These are phyloP conservation scores for Haliclona indistincta DNA, from an alignment of 37 sponge, comb jelly and placozoan species.

Conservation along the genomic window DNA sequence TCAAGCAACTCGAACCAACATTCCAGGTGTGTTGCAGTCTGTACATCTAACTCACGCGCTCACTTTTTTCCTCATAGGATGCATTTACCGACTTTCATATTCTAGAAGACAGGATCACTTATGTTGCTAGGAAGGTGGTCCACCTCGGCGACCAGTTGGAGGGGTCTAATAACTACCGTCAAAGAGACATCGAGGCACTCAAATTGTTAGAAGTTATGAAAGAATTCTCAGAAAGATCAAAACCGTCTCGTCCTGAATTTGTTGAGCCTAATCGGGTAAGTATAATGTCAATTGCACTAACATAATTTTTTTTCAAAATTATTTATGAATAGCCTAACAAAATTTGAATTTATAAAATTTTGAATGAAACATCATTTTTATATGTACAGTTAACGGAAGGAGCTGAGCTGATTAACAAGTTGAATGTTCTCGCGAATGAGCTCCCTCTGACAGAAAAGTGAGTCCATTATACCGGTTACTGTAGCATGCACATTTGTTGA, in stretches of 20 bases:
- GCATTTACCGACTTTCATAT: slow-evolving; percentile 69
- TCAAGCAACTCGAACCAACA: slow-evolving; percentile 44
- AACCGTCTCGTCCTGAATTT: slow-evolving; percentile 46
- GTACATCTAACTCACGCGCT: background rate
- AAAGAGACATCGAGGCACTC: slow-evolving; percentile 67
- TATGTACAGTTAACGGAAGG: slow-evolving; percentile 70
- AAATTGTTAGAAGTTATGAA: slow-evolving; percentile 63
- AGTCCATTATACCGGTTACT: background rate
- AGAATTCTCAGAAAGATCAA: slow-evolving; percentile 56
- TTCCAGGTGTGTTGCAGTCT: slow-evolving; percentile 35
- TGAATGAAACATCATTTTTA: background rate
- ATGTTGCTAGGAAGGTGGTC: slow-evolving; percentile 92
- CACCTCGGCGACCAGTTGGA: slow-evolving; percentile 96
- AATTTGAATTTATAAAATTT: too few relatives aligned
- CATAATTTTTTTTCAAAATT: too few relatives aligned
- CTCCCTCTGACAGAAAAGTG: slow-evolving; percentile 53
- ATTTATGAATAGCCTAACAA: background rate
- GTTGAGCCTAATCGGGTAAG: slow-evolving; percentile 61
- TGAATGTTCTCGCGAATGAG: slow-evolving; percentile 59
- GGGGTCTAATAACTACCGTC: slow-evolving; percentile 66
- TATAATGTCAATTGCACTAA: too few relatives aligned
- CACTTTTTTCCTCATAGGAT: slow-evolving; percentile 36
- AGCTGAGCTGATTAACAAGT: slow-evolving; percentile 75
- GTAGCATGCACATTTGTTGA: background rate
- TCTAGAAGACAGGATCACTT: slow-evolving; percentile 79